Percentiles rank a stretch among this genome's conserved stretches.
Evolutionary conservation across 2,888 invertebrate species (phyloP).

Genomic region (Calliopum simillimum): DNA sequence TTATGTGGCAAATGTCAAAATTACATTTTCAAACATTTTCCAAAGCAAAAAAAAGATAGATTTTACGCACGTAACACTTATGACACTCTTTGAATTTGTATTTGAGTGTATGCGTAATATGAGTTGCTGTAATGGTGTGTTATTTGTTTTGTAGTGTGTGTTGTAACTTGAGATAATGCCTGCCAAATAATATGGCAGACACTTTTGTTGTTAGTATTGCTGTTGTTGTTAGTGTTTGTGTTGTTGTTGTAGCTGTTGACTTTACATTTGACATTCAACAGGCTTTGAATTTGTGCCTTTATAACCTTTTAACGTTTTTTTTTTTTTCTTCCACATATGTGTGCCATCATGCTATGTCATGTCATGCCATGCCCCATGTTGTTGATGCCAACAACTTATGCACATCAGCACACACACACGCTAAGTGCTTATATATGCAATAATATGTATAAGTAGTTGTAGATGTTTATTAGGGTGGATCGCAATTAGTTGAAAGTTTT

Average conservation of each 20-base stretch:
- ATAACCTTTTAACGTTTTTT: constrained; percentile 8
- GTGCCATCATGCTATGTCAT: too few species aligned
- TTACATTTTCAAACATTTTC: not conserved
- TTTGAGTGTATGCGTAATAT: not conserved
- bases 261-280: constrained; percentile 27
- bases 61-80: constrained; percentile 11
- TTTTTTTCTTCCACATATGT: too few species aligned
- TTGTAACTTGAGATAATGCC: not conserved
- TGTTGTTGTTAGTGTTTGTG: not conserved
- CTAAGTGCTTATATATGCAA: too few species aligned
- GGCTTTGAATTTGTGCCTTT: constrained; percentile 6
- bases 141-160: not conserved
- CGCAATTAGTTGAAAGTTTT: too few species aligned
- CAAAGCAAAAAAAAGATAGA: too few species aligned
- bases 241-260: constrained; percentile 1
- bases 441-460: too few species aligned
- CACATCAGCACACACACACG: too few species aligned
- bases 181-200: not conserved
- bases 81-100: constrained; percentile 1
- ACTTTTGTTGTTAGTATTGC: not conserved
- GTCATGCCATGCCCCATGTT: too few species aligned
- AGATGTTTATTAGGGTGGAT: too few species aligned
- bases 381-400: too few species aligned
- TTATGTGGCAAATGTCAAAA: constrained; percentile 22
- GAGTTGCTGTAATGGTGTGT: not conserved